Conservation (phyloP, 1,140 invertebrate species). For the Tribolium madens region DNA sequence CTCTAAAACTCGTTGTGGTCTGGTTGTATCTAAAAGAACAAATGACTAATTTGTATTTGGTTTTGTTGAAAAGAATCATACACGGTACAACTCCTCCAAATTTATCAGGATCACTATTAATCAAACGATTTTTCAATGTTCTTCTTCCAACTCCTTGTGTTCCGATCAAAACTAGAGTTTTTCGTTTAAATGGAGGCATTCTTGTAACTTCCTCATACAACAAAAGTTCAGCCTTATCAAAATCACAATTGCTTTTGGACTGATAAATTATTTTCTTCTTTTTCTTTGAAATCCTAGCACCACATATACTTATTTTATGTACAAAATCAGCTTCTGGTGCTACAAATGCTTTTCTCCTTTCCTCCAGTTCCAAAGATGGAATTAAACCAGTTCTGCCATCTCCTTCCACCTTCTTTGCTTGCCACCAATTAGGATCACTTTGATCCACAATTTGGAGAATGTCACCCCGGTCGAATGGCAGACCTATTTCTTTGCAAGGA, state of each 20-base stretch:
- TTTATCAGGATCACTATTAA: conserved; percentile 90
- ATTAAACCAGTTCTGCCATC: conserved; percentile 84
- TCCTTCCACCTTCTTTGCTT: conserved; percentile 84
- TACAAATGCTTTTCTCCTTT: conserved; percentile 95
- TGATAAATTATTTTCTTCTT: conserved; percentile 96
- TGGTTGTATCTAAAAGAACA: conserved; percentile 84
- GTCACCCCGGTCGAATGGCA: conserved; percentile 94
- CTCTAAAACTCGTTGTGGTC: conserved; percentile 91
- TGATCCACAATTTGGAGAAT: conserved; percentile 94
- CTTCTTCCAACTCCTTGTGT: conserved; percentile 93
- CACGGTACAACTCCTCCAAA: conserved; percentile 93
- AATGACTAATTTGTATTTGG: not conserved
- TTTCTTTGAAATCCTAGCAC: conserved; percentile 81
- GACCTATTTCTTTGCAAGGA: conserved; percentile 94
- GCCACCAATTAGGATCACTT: conserved; percentile 99
- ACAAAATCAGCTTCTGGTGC: conserved; percentile 95
- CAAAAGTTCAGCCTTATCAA: conserved; percentile 92
- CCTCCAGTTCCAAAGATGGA: conserved; percentile 94
- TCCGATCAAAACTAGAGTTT: conserved; percentile 93
- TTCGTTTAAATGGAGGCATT: conserved; percentile 95
- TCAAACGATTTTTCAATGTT: conserved; percentile 92
- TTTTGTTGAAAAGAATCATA: conserved; percentile 69
- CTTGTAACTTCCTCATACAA: conserved; percentile 97
- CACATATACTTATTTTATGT: conserved; percentile 90
- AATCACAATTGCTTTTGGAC: conserved; percentile 88